Percentiles rank a stretch among this genome's conserved stretches.
phyloP scores from a whole-genome alignment of 2,797 vertebrate genomes.

The Lutjanus campechanus region DNA sequence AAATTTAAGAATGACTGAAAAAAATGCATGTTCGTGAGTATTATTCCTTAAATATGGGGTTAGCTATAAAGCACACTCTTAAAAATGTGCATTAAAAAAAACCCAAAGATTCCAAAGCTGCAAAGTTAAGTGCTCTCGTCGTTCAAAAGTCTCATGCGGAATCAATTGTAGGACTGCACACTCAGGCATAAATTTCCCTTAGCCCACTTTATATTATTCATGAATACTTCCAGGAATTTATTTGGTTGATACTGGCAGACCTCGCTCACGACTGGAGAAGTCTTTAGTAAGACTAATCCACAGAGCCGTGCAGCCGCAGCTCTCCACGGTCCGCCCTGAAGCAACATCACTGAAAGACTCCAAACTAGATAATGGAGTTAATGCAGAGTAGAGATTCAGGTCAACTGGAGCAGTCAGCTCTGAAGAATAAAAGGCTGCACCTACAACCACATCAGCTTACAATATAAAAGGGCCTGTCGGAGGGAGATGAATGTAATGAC shows the following conservation, averaged over 20 bases:
- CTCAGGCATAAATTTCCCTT: slow-evolving; percentile 55
- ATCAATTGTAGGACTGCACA: slow-evolving; percentile 52
- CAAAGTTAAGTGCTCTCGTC: slow-evolving; percentile 36
- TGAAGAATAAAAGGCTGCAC: slow-evolving; percentile 19
- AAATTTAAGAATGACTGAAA: slow-evolving; percentile 26
- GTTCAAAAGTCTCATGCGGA: slow-evolving; percentile 53
- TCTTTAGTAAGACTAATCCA: slow-evolving; percentile 68
- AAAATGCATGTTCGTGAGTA: background rate
- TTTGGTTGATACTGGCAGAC: slow-evolving; percentile 76
- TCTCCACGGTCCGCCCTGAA: slow-evolving; percentile 14
- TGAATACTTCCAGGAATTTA: slow-evolving; percentile 71
- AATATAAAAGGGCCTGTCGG: slow-evolving; percentile 16
- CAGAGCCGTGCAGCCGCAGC: slow-evolving; percentile 7
- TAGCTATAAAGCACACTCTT: slow-evolving; percentile 14
- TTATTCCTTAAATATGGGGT: slow-evolving; percentile 6
- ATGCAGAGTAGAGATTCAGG: slow-evolving; percentile 2
- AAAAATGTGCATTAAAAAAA: slow-evolving; percentile 33
- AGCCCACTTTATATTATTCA: slow-evolving; percentile 70
- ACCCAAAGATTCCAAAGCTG: slow-evolving; percentile 22
- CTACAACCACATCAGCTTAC: slow-evolving; percentile 42
- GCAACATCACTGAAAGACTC: background rate
- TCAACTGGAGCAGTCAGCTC: background rate
- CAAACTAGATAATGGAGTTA: slow-evolving; percentile 21
- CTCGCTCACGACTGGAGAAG: slow-evolving; percentile 71
- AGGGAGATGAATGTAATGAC: slow-evolving; percentile 20